Conservation (phyloP, 2,888 invertebrate species). For the Mythimna lalbum region DNA sequence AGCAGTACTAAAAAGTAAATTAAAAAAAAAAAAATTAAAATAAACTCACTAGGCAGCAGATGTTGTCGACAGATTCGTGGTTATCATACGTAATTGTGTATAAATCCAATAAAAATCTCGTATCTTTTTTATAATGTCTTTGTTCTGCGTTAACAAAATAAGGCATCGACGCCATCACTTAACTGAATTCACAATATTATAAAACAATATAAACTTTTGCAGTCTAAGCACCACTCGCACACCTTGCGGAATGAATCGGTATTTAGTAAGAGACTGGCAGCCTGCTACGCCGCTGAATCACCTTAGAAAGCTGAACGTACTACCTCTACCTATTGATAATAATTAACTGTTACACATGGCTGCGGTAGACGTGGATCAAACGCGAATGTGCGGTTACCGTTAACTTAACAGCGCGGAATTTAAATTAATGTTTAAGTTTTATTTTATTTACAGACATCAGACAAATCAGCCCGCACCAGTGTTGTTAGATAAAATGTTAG, state of each 20-base stretch:
- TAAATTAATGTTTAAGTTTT: constrained; percentile 63
- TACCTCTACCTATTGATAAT: constrained; percentile 81
- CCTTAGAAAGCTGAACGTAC: constrained; percentile 86
- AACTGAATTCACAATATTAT: constrained; percentile 55
- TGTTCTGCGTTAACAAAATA: constrained; percentile 89
- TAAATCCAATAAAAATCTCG: constrained; percentile 95
- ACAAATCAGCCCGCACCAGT: neutral
- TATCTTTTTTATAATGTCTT: constrained; percentile 97
- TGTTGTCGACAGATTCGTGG: constrained; percentile 94
- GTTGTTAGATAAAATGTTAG: neutral
- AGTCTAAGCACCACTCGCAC: constrained; percentile 68
- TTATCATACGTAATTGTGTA: constrained; percentile 96
- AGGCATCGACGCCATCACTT: constrained; percentile 88
- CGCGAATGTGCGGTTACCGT: constrained; percentile 83
- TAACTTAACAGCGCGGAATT: constrained; percentile 81
- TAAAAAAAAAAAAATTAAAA: constrained; percentile 37
- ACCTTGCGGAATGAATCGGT: constrained; percentile 72
- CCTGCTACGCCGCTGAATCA: constrained; percentile 83
- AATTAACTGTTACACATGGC: constrained; percentile 88
- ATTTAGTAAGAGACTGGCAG: constrained; percentile 78
- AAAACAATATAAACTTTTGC: constrained; percentile 57
- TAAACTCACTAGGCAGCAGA: constrained; percentile 92
- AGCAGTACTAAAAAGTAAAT: constrained; percentile 8
- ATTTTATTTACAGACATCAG: neutral
- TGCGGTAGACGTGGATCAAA: constrained; percentile 83